These are phyloP conservation scores for Esox niger DNA, from an alignment of 2,113 vertebrate species.

Conservation along the genomic window DNA sequence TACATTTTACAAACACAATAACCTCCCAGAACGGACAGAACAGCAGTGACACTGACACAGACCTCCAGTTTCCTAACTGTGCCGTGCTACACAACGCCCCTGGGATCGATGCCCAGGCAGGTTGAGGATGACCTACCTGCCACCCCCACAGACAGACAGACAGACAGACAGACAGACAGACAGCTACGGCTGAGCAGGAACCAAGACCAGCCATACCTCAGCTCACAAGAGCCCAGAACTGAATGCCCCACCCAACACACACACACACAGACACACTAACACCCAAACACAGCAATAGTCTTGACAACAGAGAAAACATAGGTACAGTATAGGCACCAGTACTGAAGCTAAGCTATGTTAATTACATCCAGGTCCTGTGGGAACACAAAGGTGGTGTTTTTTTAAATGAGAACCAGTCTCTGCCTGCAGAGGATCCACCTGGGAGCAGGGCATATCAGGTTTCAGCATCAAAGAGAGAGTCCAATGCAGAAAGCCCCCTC, in stretches of 20 bases:
- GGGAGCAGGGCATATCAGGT: slow-evolving; percentile 60
- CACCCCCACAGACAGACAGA: slow-evolving; percentile 29
- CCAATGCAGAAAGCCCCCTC: slow-evolving; percentile 57
- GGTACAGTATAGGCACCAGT: slow-evolving; percentile 43
- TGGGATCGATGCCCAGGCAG: neutral
- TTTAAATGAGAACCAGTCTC: slow-evolving; percentile 69
- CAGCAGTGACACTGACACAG: slow-evolving; percentile 8
- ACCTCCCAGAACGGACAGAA: neutral
- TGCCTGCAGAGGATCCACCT: slow-evolving; percentile 62
- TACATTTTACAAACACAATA: neutral
- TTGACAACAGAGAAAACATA: slow-evolving; percentile 67
- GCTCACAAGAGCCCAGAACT: slow-evolving; percentile 39
- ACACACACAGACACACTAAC: slow-evolving; percentile 11
- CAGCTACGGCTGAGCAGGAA: slow-evolving; percentile 28
- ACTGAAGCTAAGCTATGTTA: slow-evolving; percentile 71
- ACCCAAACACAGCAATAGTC: slow-evolving; percentile 48
- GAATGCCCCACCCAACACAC: slow-evolving; percentile 8
- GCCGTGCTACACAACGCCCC: slow-evolving; percentile 1
- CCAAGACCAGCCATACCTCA: slow-evolving; percentile 52
- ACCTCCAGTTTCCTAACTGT: neutral
- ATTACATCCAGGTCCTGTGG: slow-evolving; percentile 72
- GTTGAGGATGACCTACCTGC: slow-evolving; percentile 40
- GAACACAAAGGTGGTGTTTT: slow-evolving; percentile 69
- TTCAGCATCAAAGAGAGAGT: slow-evolving; percentile 69
- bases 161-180: no score